These are phyloP conservation scores for Nebria salina DNA, from an alignment of 2,888 invertebrate genomes.

Conservation along the genomic window DNA sequence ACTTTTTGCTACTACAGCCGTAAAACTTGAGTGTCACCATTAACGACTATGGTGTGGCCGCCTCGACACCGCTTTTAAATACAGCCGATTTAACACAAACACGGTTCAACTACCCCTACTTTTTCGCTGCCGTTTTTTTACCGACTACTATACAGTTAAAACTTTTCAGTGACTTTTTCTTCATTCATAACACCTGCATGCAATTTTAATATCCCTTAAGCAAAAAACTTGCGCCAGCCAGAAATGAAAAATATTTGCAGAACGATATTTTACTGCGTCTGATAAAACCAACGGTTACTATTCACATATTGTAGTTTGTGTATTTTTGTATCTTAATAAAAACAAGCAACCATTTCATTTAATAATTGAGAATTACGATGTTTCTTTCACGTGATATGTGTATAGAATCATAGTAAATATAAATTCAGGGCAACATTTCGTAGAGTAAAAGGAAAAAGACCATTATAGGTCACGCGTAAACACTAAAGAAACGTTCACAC, in stretches of 20 bases:
- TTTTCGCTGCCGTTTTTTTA: neutral
- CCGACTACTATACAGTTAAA: neutral
- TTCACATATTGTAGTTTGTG: too few species aligned
- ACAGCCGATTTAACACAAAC: neutral
- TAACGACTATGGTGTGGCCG: slow-evolving; percentile 15
- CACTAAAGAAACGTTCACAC: neutral
- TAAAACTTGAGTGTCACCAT: slow-evolving; percentile 42
- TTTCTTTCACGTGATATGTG: too few species aligned
- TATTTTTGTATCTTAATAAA: too few species aligned
- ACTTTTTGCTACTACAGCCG: slow-evolving; percentile 34
- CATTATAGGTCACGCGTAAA: neutral
- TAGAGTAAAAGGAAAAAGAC: neutral
- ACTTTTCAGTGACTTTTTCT: neutral
- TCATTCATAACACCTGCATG: slow-evolving; percentile 3
- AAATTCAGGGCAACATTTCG: neutral
- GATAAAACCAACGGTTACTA: neutral
- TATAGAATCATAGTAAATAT: neutral
- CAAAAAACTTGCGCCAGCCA: neutral
- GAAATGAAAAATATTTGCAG: too few species aligned
- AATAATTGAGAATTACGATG: too few species aligned
- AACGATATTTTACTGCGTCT: neutral
- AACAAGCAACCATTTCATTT: too few species aligned
- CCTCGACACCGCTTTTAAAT: neutral
- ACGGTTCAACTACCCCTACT: neutral
- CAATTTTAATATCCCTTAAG: neutral